Evolutionary conservation across 2,888 invertebrate genomes (phyloP).

Genomic region (Amiota minor): DNA sequence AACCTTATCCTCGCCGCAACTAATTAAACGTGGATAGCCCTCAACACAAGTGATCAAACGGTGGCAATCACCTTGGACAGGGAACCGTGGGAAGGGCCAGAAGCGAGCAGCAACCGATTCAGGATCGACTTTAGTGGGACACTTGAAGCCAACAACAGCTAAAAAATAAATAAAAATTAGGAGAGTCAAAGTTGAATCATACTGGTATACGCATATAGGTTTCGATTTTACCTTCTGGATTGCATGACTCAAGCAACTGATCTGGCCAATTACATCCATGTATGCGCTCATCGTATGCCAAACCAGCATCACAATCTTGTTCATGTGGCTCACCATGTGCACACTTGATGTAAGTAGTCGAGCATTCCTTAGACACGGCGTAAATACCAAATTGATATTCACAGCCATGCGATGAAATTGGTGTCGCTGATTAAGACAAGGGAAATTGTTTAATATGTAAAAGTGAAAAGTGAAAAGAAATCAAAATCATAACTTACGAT

Average conservation of each 20-base stretch:
- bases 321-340: slow-evolving; percentile 86
- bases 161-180: slow-evolving; percentile 50
- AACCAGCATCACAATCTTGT: slow-evolving; percentile 87
- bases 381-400: slow-evolving; percentile 93
- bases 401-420: slow-evolving; percentile 86
- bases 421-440: slow-evolving; percentile 78
- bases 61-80: slow-evolving; percentile 90
- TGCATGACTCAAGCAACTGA: slow-evolving; percentile 87
- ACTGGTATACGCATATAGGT: background rate
- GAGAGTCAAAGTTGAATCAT: background rate
- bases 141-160: slow-evolving; percentile 94
- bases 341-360: slow-evolving; percentile 90
- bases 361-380: slow-evolving; percentile 85
- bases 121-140: slow-evolving; percentile 88
- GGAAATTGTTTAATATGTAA: background rate
- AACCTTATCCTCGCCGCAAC: slow-evolving; percentile 90
- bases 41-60: slow-evolving; percentile 93
- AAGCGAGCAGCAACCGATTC: slow-evolving; percentile 88
- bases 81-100: slow-evolving; percentile 93
- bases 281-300: slow-evolving; percentile 89
- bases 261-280: slow-evolving; percentile 97
- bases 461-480: background rate
- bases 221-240: slow-evolving; percentile 83
- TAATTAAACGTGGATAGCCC: slow-evolving; percentile 88
- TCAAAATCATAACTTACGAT: slow-evolving; percentile 77